Conservation (phyloP, 1,140 invertebrate species). For the Vollenhovia emeryi region DNA sequence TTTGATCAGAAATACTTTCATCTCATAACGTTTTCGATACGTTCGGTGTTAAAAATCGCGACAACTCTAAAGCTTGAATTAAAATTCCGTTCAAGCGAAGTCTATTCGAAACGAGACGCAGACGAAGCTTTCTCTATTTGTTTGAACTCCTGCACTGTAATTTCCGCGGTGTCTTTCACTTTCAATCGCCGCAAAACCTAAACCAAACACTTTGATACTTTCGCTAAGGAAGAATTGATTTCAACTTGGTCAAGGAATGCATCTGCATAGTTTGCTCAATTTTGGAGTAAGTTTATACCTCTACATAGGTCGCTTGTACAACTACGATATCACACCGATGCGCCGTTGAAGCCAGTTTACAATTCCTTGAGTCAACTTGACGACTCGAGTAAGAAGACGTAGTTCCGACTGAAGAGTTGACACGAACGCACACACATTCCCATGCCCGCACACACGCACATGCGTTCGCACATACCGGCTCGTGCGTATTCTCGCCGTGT, state of each 20-base stretch:
- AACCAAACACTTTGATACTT: background rate
- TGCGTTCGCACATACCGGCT: background rate
- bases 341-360: constrained; percentile 39
- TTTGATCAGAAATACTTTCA: background rate
- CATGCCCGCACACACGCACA: background rate
- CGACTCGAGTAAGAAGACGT: constrained; percentile 39
- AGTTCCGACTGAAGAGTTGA: constrained; percentile 29
- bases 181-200: background rate
- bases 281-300: background rate
- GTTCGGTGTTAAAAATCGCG: background rate
- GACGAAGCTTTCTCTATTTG: background rate
- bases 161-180: constrained; percentile 1
- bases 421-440: background rate
- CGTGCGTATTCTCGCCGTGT: background rate
- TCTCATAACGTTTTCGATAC: background rate
- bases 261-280: constrained; percentile 20
- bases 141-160: background rate
- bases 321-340: constrained; percentile 25
- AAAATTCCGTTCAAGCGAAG: background rate
- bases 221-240: constrained; percentile 5
- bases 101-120: background rate
- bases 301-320: background rate
- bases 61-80: background rate
- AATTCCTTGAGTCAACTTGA: constrained; percentile 40
- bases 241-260: constrained; percentile 5